Conservation (phyloP, 2,113 vertebrate species). For the Notiomystis cincta region DNA sequence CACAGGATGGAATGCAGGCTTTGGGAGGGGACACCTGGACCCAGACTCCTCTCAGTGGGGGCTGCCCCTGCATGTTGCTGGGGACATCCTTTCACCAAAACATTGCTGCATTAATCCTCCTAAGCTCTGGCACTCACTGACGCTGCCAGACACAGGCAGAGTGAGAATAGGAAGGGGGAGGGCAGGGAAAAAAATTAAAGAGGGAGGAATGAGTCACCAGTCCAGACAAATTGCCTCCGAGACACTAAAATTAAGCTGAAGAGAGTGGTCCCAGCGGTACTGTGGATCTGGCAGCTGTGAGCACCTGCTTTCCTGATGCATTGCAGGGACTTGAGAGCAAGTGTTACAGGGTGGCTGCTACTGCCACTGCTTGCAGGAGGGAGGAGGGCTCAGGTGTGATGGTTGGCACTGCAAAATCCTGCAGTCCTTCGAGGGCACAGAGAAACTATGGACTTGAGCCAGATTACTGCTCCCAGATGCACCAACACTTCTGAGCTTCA, state of each 20-base stretch:
- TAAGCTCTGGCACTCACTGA: not conserved
- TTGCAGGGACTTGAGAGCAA: constrained; percentile 23
- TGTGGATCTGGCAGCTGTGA: constrained; percentile 31
- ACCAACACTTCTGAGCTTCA: not conserved
- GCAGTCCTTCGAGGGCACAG: not conserved
- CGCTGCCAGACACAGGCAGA: not conserved
- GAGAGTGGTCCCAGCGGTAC: constrained; percentile 18
- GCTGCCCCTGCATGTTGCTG: not conserved
- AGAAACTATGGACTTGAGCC: not conserved
- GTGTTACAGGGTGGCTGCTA: not conserved
- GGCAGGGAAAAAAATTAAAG: not conserved
- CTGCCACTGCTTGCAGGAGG: not conserved
- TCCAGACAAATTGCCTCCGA: constrained; percentile 57
- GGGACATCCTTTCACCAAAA: not conserved
- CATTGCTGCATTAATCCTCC: not conserved
- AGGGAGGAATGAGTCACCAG: constrained; percentile 58
- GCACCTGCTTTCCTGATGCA: constrained; percentile 58
- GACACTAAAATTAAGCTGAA: constrained; percentile 55
- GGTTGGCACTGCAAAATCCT: constrained; percentile 10
- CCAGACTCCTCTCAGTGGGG: rapidly evolving
- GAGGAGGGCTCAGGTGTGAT: not conserved
- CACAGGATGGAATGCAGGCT: not conserved
- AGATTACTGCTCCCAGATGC: not conserved
- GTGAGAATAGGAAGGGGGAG: not conserved
- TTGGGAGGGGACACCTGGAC: not conserved